Conservation (phyloP, 2,797 vertebrate genomes). For the Orientallactaga sibirica region DNA sequence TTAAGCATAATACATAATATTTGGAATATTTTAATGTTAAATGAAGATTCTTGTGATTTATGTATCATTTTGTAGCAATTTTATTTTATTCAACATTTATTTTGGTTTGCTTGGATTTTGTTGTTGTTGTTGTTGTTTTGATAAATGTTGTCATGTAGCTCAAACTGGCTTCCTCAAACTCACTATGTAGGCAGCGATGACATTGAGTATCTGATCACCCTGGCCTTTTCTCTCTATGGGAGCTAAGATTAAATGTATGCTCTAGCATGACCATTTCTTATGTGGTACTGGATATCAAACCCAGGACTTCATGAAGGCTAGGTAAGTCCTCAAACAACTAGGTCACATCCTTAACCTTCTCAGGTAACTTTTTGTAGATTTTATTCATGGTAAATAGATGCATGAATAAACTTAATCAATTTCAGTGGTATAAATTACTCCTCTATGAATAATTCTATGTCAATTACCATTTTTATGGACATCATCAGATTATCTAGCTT, state of each 20-base stretch:
- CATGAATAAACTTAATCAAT: background rate
- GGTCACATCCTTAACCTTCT: no score
- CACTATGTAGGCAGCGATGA: no score
- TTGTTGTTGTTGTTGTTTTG: no score
- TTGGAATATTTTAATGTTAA: background rate
- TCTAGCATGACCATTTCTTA: no score
- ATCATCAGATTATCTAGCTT: background rate
- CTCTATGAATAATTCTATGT: background rate
- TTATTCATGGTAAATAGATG: background rate
- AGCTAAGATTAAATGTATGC: no score
- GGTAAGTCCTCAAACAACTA: no score
- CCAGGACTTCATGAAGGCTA: no score
- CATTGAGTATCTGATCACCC: no score
- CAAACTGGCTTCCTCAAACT: no score
- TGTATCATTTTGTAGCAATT: background rate
- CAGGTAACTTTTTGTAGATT: background rate
- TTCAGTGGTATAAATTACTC: background rate
- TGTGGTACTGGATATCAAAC: no score
- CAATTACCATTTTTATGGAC: background rate
- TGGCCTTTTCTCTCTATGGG: no score
- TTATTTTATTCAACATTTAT: background rate
- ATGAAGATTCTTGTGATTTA: background rate
- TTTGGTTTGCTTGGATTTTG: background rate
- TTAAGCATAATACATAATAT: background rate
- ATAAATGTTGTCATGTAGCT: no score